Conservation (phyloP, 2,113 vertebrate species). For the Ancistrus triradiatus region DNA sequence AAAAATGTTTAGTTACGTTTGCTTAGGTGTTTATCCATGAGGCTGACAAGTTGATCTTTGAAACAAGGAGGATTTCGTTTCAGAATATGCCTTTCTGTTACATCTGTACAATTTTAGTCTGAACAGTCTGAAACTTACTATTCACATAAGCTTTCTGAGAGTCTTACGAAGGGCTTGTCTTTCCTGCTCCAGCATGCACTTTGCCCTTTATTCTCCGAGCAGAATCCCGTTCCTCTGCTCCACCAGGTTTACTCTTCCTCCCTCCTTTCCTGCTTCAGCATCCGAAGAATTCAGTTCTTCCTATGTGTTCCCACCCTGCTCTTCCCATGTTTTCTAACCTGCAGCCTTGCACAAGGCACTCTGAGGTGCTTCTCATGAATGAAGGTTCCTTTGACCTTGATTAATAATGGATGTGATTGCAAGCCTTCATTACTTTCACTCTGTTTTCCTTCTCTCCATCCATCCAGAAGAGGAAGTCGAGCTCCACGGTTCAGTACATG, state of each 20-base stretch:
- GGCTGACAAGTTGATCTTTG: no score
- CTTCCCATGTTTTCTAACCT: background rate
- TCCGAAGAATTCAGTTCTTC: background rate
- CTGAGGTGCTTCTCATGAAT: background rate
- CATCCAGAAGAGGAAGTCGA: conserved; percentile 75
- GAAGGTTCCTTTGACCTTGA: background rate
- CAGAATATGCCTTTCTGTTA: no score
- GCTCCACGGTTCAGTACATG: conserved; percentile 73
- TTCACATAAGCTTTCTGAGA: no score
- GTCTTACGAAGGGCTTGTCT: no score
- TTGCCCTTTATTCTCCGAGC: conserved; percentile 39
- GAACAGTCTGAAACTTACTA: no score
- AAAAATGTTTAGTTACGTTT: no score
- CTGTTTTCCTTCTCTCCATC: conserved; percentile 35
- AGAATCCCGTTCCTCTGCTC: conserved; percentile 13
- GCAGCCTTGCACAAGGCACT: background rate
- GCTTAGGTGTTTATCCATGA: no score
- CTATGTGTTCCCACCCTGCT: background rate
- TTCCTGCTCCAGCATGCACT: background rate
- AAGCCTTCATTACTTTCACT: background rate
- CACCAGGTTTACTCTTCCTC: conserved; percentile 27
- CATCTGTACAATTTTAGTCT: no score
- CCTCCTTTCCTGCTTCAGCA: conserved; percentile 30
- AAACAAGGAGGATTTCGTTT: no score
- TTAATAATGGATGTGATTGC: background rate